Evolutionary conservation across 2,888 invertebrate species (phyloP), one percentile per base, ranked within the genome.

Genomic region (Drosophila basisetae): DNA sequence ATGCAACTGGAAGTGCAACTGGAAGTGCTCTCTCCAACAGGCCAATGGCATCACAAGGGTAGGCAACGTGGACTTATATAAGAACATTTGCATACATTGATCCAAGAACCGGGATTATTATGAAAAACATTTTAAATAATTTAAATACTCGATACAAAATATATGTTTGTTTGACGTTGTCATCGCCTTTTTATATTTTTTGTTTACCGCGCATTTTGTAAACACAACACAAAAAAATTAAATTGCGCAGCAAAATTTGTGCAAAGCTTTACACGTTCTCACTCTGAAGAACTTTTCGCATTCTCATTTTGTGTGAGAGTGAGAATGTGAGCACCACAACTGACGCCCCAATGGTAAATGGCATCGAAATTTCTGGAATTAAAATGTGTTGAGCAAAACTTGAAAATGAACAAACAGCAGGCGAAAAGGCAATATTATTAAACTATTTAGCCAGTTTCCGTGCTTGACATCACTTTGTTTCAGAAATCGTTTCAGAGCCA

Each of bases 171-270:
- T 84, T 84, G 84, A 68, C 80, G 88, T 58, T 79, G 61, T 68
- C 74, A 73, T 70, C 76, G 66, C 61, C 58, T 56, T 66, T 58
- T 66, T 83, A 39, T 50, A 11, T 71, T 66, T 73, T 84, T 85
- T 88, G 78, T 88, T 85, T 82, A 84, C 73, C 89, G 90, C 90
- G 88, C 80, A 87, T 75, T 90, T 85, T 88, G 83, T 88, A 82
- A 90, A 85, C 80, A 82, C 67, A 84, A 75, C 80, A 85, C 83
- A 85, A 70, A 84, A 77, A 73, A 84, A 82, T 84, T 89, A 55
- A 89, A 84, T 89, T 84, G 84, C 84, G 84, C 84, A 89, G 84
- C 85, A 84, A 85, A 71, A 72, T 63, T 84, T 76, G 54, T 49
- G 22, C 18, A 70, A 68, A 80, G 75, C 68, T 85, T 62, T 22